phyloP scores from a whole-genome alignment of 2,888 invertebrate genomes.

The Andrena bicolor region DNA sequence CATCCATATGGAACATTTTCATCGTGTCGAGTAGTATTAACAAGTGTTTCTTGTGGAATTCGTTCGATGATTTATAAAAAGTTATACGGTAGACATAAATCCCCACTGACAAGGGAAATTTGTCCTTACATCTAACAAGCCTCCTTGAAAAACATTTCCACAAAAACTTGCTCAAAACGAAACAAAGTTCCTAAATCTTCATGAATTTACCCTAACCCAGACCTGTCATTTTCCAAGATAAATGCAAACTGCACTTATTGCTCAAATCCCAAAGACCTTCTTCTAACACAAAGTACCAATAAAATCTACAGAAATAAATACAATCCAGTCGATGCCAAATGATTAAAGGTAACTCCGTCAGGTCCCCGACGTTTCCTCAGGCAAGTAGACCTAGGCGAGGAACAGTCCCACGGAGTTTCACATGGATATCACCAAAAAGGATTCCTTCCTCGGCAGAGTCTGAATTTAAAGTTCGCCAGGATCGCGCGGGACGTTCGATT shows the following conservation, averaged over 20 bases:
- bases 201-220: too few relatives aligned
- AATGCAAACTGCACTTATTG: too few relatives aligned
- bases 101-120: not conserved
- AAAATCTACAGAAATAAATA: too few relatives aligned
- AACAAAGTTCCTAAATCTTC: too few relatives aligned
- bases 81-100: not conserved
- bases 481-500: conserved; percentile 57
- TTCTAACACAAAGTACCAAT: too few relatives aligned
- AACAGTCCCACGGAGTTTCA: conserved; percentile 13
- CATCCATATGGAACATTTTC: conserved; percentile 9
- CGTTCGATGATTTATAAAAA: not conserved
- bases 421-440: not conserved
- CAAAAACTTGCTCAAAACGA: too few relatives aligned
- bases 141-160: too few relatives aligned
- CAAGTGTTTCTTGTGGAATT: conserved; percentile 1
- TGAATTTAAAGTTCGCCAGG: conserved; percentile 47
- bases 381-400: not conserved
- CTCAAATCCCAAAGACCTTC: too few relatives aligned
- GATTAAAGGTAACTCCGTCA: too few relatives aligned
- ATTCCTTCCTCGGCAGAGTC: not conserved
- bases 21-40: not conserved
- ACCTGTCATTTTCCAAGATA: too few relatives aligned
- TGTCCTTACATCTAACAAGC: too few relatives aligned
- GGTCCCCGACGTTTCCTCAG: not conserved
- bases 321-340: too few relatives aligned